Conservation (phyloP, 2,113 vertebrate genomes). For the Cairina moschata region DNA sequence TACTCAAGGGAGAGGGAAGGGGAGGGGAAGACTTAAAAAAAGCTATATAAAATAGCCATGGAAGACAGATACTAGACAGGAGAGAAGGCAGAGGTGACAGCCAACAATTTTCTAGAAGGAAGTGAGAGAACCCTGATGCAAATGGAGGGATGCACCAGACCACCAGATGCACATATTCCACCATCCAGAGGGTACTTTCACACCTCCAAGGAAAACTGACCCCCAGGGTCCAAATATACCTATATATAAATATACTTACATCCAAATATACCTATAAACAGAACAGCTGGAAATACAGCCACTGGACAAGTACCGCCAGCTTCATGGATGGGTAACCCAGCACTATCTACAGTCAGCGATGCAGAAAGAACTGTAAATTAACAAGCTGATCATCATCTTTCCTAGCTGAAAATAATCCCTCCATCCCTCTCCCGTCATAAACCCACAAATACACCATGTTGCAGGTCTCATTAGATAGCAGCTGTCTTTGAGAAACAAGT, state of each 20-base stretch:
- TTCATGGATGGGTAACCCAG: neutral
- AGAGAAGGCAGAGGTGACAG: neutral
- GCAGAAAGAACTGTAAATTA: neutral
- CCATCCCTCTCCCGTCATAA: neutral
- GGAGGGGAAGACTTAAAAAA: neutral
- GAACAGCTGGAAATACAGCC: neutral
- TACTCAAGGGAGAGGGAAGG: fast-evolving
- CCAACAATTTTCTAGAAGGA: neutral
- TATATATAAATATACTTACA: too few species aligned
- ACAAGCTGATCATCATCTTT: neutral
- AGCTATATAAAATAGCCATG: neutral
- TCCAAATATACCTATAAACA: neutral
- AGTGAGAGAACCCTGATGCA: neutral
- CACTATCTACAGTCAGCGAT: neutral
- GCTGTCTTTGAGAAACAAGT: neutral
- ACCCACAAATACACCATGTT: neutral
- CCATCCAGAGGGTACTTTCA: neutral
- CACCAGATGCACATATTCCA: neutral
- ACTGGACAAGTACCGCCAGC: neutral
- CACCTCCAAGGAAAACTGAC: neutral
- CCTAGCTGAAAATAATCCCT: neutral
- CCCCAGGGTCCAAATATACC: neutral
- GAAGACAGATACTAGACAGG: neutral
- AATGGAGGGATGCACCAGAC: neutral
- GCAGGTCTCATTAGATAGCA: neutral